These are phyloP conservation scores for Lindbergichthys nudifrons DNA, from an alignment of 2,797 vertebrate species.

Conservation along the genomic window DNA sequence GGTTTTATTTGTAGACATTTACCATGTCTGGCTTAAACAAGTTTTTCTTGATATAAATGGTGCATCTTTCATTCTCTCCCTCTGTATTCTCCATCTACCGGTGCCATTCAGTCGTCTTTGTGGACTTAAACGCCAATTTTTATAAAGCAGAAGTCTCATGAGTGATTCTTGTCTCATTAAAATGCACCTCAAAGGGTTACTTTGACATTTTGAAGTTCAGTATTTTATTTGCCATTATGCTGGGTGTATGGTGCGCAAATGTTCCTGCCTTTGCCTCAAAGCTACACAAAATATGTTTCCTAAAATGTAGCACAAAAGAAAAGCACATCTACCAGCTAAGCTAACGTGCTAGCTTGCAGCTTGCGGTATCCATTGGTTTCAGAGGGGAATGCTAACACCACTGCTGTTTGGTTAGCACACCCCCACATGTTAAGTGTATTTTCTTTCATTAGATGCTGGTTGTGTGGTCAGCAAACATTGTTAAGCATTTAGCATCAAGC, in stretches of 20 bases:
- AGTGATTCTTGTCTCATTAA: slow-evolving; percentile 56
- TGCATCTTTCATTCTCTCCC: slow-evolving; percentile 53
- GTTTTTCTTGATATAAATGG: slow-evolving; percentile 63
- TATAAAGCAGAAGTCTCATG: slow-evolving; percentile 59
- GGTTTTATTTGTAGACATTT: slow-evolving; percentile 48
- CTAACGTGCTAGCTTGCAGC: slow-evolving; percentile 5
- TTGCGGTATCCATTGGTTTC: slow-evolving; percentile 37
- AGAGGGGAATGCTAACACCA: slow-evolving; percentile 43
- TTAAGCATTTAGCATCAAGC: not conserved
- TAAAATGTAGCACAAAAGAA: not conserved
- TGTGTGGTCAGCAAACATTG: not conserved
- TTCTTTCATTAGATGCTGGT: not conserved
- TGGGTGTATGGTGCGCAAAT: slow-evolving; percentile 5
- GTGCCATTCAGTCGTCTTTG: slow-evolving; percentile 71
- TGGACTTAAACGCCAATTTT: slow-evolving; percentile 72
- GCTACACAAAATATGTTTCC: slow-evolving; percentile 3
- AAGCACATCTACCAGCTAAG: slow-evolving; percentile 9
- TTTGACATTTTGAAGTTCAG: slow-evolving; percentile 60
- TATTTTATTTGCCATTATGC: slow-evolving; percentile 20
- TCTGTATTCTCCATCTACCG: slow-evolving; percentile 67
- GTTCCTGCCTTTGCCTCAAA: slow-evolving; percentile 22
- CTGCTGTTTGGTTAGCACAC: slow-evolving; percentile 38
- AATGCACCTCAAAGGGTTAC: slow-evolving; percentile 60
- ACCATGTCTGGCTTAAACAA: slow-evolving; percentile 49
- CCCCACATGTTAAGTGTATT: slow-evolving; percentile 16